Evolutionary conservation across 2,888 invertebrate species (phyloP).

Genomic region (Tupiocoris notatus): DNA sequence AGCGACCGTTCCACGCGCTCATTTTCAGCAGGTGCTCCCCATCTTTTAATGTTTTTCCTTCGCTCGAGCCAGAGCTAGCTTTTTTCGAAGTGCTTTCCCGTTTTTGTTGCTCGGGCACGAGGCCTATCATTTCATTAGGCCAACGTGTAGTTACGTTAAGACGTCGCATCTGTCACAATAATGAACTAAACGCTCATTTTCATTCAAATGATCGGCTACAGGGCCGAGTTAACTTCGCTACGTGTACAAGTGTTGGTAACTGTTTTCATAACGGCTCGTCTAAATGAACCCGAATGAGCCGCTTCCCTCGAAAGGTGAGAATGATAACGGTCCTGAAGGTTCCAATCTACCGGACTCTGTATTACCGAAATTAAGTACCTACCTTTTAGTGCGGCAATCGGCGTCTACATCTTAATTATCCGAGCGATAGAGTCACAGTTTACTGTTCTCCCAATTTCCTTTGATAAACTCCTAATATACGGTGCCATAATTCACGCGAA

Average conservation of each 20-base stretch:
- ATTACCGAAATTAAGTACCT: too few relatives aligned
- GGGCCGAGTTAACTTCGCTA: neutral
- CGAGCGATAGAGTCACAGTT: too few relatives aligned
- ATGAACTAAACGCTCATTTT: conserved; percentile 29
- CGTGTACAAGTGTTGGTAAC: neutral
- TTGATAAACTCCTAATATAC: too few relatives aligned
- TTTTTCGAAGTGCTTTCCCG: neutral
- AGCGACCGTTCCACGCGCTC: conserved; percentile 38
- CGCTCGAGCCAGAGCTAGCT: neutral
- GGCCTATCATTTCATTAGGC: conserved; percentile 34
- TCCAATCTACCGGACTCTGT: too few relatives aligned
- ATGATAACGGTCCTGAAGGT: neutral
- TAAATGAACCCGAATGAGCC: neutral
- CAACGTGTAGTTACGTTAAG: conserved; percentile 31
- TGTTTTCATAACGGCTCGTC: neutral
- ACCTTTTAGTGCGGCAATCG: too few relatives aligned
- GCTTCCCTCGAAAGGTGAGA: neutral
- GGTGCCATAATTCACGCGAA: too few relatives aligned
- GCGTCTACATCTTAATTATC: too few relatives aligned
- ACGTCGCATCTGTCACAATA: conserved; percentile 37
- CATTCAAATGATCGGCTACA: conserved; percentile 23
- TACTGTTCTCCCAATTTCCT: too few relatives aligned
- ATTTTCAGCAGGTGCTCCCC: conserved; percentile 39
- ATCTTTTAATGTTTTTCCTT: conserved; percentile 36
- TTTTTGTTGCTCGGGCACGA: conserved; percentile 1